Conservation (phyloP, 2,797 vertebrate genomes). For the Etheostoma perlongum region DNA sequence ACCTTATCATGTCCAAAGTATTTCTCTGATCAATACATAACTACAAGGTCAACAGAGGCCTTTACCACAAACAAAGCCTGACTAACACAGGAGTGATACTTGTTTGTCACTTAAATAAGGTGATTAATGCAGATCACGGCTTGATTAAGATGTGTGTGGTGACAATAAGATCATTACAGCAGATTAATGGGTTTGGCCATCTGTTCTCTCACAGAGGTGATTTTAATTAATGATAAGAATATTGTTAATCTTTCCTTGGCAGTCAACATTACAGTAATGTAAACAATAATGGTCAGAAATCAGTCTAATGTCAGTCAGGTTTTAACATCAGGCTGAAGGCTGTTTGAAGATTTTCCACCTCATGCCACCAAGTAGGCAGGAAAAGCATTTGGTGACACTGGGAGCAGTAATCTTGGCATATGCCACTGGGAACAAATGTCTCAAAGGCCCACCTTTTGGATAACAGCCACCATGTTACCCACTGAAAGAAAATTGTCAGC, state of each 20-base stretch:
- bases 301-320: constrained; percentile 39
- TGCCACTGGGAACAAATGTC: constrained; percentile 82
- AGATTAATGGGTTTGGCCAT: constrained; percentile 82
- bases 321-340: constrained; percentile 41
- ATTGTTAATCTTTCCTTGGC: constrained; percentile 65
- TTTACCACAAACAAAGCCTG: constrained; percentile 62
- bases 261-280: constrained; percentile 44
- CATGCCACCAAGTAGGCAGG: constrained; percentile 60
- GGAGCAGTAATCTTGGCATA: constrained; percentile 79
- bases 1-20: constrained; percentile 20
- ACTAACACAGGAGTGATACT: constrained; percentile 76
- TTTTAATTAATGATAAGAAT: constrained; percentile 84
- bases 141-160: constrained; percentile 84
- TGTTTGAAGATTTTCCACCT: constrained; percentile 49
- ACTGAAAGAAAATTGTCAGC: constrained; percentile 37
- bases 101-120: constrained; percentile 85
- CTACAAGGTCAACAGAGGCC: constrained; percentile 70
- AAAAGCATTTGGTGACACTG: constrained; percentile 74
- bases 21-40: constrained; percentile 55
- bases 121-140: constrained; percentile 85
- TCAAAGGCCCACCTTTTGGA: constrained; percentile 77
- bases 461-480: constrained; percentile 56
- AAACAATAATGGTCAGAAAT: constrained; percentile 58
- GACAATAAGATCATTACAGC: constrained; percentile 83
- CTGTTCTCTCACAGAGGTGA: constrained; percentile 80